These are phyloP conservation scores for Cyrtodaria siliqua DNA, from an alignment of 2,888 invertebrate species.

Conservation along the genomic window DNA sequence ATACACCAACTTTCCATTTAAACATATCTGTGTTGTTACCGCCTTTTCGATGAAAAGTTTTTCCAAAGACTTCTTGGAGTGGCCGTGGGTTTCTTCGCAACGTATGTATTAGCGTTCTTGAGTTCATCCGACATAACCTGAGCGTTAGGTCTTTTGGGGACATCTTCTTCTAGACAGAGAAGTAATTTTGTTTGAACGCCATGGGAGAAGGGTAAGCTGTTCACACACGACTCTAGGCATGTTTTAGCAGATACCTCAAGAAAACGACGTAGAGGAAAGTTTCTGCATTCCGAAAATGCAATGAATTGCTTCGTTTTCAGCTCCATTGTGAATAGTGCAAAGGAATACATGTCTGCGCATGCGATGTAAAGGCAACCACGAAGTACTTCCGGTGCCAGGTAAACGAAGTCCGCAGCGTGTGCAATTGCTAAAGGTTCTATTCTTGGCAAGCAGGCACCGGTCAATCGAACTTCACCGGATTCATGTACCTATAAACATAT, in stretches of 20 bases:
- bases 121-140: neutral
- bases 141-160: neutral
- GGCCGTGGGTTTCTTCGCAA: too few relatives aligned
- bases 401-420: slow-evolving; percentile 21
- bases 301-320: slow-evolving; percentile 11
- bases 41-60: too few relatives aligned
- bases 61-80: too few relatives aligned
- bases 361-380: slow-evolving; percentile 33
- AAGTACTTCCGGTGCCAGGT: slow-evolving; percentile 55
- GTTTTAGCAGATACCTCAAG: neutral
- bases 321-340: slow-evolving; percentile 52
- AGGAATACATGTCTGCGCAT: slow-evolving; percentile 53
- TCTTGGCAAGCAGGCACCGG: slow-evolving; percentile 45
- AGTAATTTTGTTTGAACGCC: neutral
- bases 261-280: neutral
- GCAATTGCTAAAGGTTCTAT: slow-evolving; percentile 1
- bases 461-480: slow-evolving; percentile 46
- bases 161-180: neutral
- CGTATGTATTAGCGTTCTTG: neutral
- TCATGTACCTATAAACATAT: slow-evolving; percentile 5
- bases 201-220: neutral
- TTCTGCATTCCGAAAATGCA: slow-evolving; percentile 8
- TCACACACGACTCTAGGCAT: neutral
- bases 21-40: too few relatives aligned
- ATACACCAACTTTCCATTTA: too few relatives aligned